Evolutionary conservation across 2,113 vertebrate species (phyloP), one percentile per base, ranked within the genome.

Genomic region (Phalacrocorax pelagicus): DNA sequence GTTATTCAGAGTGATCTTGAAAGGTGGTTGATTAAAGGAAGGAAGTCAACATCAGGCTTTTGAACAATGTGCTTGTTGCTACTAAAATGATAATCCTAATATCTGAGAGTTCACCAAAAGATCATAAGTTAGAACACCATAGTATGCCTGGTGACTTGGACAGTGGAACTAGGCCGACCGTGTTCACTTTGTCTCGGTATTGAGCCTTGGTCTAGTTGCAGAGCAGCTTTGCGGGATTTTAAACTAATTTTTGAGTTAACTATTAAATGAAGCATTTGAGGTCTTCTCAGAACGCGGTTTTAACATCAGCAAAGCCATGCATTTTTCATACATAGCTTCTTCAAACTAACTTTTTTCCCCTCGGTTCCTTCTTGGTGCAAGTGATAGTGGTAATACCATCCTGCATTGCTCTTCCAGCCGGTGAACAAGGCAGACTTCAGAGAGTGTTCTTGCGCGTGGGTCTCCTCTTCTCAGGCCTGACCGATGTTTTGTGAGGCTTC

Each of bases 51-150:
- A 19, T 55, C 36, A 61, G 51, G 19, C 40, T 86, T 49, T 51
- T 46, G 54, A 78, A 6, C 38, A 17, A 2, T 9, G 9, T 36
- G 18, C 6, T 67, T 36, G 6, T 62, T 59, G 47, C 44, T 69
- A 0, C 72, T 58, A 17, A 71, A 82, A 17, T 36, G 12, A 32
- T 3, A 22, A 54, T 54, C 29, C 52, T 22, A 14, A 67, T 42
- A 16, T 12, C 12, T 66, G 51, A 62, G 21, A 36, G 46, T 42
- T 75, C 24, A 32, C 40, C 3, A 8, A 75, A 65, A 46, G 34
- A 29, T 26, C 6, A 26, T 36, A 22, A 23, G 0, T 65, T 20
- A 18, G 12, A 70, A 2, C 10, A 3, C 1, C 32, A 4, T 8
- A 12, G 16, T 78, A 5, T 30, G 27, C 38, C 57, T 44, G 20